A percentile compares a stretch with the other conserved stretches of the same genome.
Evolutionary conservation across 2,797 vertebrate genomes (phyloP).

Genomic region (Rhinophrynus dorsalis): DNA sequence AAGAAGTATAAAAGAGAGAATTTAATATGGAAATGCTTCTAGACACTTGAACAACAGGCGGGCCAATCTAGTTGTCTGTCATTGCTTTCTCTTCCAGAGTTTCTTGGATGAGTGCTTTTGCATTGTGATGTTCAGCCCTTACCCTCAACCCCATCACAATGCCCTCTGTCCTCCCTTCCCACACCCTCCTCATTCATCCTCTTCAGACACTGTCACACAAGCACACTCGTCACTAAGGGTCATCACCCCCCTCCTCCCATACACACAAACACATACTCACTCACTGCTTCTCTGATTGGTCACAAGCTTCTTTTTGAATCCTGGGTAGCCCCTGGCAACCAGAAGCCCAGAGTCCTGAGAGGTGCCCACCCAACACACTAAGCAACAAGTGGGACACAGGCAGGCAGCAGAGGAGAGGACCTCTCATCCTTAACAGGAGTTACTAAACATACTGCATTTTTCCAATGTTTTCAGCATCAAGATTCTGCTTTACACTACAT

Average conservation of each 20-base stretch:
- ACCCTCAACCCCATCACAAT: constrained; percentile 17
- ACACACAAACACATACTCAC: constrained; percentile 22
- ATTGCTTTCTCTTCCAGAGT: constrained; percentile 7
- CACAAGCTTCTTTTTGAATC: constrained; percentile 59
- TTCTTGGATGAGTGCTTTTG: constrained; percentile 1
- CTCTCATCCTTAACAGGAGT: background rate
- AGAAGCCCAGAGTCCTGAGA: constrained; percentile 38
- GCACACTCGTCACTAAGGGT: constrained; percentile 10
- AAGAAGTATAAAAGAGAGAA: no score
- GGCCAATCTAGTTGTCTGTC: background rate
- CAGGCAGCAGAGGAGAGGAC: background rate
- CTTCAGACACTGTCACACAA: background rate
- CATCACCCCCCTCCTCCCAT: constrained; percentile 22
- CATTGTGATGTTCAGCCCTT: constrained; percentile 16
- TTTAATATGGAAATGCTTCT: background rate
- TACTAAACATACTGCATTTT: background rate
- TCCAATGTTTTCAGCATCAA: background rate
- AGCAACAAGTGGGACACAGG: constrained; percentile 37
- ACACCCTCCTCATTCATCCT: background rate
- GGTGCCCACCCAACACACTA: constrained; percentile 21
- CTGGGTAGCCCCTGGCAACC: constrained; percentile 65
- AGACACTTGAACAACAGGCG: background rate
- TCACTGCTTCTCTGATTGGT: constrained; percentile 57
- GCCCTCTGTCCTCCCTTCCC: background rate
- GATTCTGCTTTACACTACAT: background rate